phyloP scores from a whole-genome alignment of 2,888 invertebrate species.

The Dryadula phaetusa region DNA sequence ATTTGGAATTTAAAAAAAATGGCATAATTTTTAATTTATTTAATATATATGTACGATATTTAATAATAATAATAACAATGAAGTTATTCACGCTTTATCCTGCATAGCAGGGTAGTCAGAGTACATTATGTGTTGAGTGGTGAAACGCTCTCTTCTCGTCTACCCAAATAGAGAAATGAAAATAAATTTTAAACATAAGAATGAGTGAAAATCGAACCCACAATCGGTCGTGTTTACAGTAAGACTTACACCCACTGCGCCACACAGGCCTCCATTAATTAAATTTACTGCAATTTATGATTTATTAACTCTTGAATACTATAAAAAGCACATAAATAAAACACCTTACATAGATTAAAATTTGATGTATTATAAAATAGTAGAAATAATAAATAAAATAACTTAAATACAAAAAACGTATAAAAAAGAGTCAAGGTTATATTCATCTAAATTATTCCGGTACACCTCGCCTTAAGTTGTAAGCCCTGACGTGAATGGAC shows the following conservation, averaged over 20 bases:
- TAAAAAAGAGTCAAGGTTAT: background rate
- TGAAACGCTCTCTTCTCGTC: too few relatives aligned
- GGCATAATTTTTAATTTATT: too few relatives aligned
- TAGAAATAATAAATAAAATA: background rate
- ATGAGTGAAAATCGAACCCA: background rate
- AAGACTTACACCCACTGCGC: background rate
- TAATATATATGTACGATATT: too few relatives aligned
- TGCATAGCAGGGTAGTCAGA: too few relatives aligned
- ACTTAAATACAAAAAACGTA: background rate
- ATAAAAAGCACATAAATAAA: background rate
- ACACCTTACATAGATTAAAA: background rate
- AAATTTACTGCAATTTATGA: background rate
- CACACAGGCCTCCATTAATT: background rate
- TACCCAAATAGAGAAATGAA: too few relatives aligned
- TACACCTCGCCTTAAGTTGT: conserved; percentile 63
- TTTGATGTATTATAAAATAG: conserved; percentile 1
- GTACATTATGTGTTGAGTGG: too few relatives aligned
- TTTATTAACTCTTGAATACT: background rate
- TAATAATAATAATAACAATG: too few relatives aligned
- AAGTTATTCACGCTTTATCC: too few relatives aligned
- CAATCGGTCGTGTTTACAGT: background rate
- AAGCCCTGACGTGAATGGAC: conserved; percentile 59
- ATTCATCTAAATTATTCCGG: conserved; percentile 46
- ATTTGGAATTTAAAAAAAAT: too few relatives aligned
- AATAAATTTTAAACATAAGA: too few relatives aligned